phyloP scores from a whole-genome alignment of 2,113 vertebrate genomes.

The Dryoscopus gambensis region DNA sequence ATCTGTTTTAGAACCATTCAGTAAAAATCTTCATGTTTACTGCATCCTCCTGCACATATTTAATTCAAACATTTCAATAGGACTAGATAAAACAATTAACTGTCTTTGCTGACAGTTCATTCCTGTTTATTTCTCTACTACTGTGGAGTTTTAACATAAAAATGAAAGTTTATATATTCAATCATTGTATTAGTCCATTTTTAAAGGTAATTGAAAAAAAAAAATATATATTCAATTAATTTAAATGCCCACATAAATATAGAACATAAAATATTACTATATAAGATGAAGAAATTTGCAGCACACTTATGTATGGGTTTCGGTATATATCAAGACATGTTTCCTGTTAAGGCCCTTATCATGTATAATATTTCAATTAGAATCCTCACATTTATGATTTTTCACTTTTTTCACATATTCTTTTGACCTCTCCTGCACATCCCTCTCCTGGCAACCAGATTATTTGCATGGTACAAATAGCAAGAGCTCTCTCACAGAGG shows the following conservation, averaged over 20 bases:
- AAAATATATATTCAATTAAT: background rate
- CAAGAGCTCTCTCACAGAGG: background rate
- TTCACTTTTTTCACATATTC: background rate
- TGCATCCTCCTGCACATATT: background rate
- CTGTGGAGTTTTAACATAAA: background rate
- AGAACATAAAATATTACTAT: background rate
- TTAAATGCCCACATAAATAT: background rate
- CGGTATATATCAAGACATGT: background rate
- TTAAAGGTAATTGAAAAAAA: background rate
- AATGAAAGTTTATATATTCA: background rate
- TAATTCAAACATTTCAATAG: background rate
- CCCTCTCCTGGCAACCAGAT: background rate
- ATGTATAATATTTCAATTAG: background rate
- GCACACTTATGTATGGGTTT: rapidly evolving
- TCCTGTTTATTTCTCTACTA: background rate
- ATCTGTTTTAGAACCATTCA: background rate
- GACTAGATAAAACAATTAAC: background rate
- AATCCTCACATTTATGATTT: background rate
- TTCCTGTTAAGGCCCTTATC: background rate
- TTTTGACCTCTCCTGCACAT: background rate
- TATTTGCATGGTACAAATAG: background rate
- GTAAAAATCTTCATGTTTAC: background rate
- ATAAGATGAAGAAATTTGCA: background rate
- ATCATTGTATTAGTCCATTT: background rate
- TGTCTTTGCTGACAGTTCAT: background rate